phyloP scores from a whole-genome alignment of 2,888 invertebrate genomes.

The Phortica magna region DNA sequence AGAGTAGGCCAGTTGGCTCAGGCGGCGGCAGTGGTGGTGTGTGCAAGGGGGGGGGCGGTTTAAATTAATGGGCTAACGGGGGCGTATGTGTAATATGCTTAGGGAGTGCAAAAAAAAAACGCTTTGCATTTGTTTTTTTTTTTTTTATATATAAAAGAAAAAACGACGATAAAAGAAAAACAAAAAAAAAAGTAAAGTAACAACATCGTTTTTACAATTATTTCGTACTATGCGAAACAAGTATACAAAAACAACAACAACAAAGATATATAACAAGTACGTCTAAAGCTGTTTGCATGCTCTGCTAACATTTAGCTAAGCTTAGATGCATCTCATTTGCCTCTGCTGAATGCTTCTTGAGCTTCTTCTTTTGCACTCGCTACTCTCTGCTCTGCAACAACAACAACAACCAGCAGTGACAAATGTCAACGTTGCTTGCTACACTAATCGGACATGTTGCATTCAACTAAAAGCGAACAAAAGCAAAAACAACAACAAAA shows the following conservation, averaged over 20 bases:
- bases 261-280: background rate
- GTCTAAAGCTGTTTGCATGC: conserved; percentile 22
- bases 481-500: conserved; percentile 40
- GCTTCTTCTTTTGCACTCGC: conserved; percentile 23
- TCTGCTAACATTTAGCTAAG: conserved; percentile 2
- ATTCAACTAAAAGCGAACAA: conserved; percentile 46
- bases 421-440: conserved; percentile 64
- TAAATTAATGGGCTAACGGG: no score
- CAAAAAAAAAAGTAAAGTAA: background rate
- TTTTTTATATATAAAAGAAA: background rate
- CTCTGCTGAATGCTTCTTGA: conserved; percentile 32
- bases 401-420: conserved; percentile 54
- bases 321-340: conserved; percentile 36
- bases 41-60: no score
- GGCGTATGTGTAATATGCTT: no score
- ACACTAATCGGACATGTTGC: conserved; percentile 68
- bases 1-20: background rate
- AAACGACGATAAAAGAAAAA: background rate
- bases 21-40: background rate
- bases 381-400: conserved; percentile 39
- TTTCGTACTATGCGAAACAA: conserved; percentile 65
- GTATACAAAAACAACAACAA: conserved; percentile 18
- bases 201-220: conserved; percentile 66
- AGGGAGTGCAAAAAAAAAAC: conserved; percentile 49
- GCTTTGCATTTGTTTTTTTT: background rate